Conservation (phyloP, 2,888 invertebrate genomes). For the Arctia plantaginis region DNA sequence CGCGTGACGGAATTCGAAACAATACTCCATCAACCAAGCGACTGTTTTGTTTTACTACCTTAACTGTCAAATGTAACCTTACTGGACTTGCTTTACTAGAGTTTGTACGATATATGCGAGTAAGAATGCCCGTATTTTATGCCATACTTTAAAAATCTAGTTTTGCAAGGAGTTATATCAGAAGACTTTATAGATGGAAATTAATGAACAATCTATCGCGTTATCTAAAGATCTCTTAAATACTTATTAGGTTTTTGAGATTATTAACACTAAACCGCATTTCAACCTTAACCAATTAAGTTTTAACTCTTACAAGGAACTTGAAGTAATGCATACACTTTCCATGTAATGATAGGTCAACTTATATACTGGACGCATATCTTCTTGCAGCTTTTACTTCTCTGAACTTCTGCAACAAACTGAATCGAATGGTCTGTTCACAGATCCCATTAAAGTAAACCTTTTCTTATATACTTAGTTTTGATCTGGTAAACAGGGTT, state of each 20-base stretch:
- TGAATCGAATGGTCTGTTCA: too few relatives aligned
- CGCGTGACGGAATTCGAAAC: slow-evolving; percentile 81
- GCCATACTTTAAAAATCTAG: slow-evolving; percentile 16
- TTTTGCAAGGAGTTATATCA: background rate
- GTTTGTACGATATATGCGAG: slow-evolving; percentile 25
- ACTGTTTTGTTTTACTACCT: slow-evolving; percentile 67
- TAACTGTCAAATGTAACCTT: slow-evolving; percentile 62
- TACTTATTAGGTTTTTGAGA: background rate
- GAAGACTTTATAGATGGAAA: background rate
- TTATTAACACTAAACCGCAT: too few relatives aligned
- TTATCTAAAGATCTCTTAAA: too few relatives aligned
- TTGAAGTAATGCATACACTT: background rate
- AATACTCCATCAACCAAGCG: slow-evolving; percentile 74
- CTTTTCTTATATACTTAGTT: too few relatives aligned
- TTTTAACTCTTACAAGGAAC: background rate
- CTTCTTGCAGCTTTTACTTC: background rate
- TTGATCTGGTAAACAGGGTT: too few relatives aligned
- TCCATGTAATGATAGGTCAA: background rate
- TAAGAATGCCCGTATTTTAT: slow-evolving; percentile 33
- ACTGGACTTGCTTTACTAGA: slow-evolving; percentile 46
- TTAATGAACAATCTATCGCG: too few relatives aligned
- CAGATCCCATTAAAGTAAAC: too few relatives aligned
- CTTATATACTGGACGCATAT: background rate
- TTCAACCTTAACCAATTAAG: too few relatives aligned
- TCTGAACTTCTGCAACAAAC: background rate